Base-by-base conservation (phyloP, 2,888 invertebrate genomes). In the Physocephala rufipes region DNA sequence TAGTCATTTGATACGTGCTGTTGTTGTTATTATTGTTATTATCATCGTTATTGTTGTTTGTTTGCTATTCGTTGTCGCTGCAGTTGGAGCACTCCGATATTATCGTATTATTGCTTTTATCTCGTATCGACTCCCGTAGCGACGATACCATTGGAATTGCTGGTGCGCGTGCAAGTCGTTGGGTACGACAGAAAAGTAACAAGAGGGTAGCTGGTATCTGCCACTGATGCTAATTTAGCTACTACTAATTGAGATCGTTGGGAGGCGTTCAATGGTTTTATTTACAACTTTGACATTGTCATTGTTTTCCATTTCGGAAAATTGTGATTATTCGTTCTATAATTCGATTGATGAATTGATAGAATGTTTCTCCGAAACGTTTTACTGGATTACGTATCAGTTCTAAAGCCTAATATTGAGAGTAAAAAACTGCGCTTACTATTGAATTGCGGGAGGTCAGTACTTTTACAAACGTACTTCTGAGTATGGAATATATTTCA, bases 231-330 rank as follows among this genome's bases (percentile, higher is more conserved):
- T 24, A 26, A 15, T 26, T 16, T 15, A 13, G 26, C 9, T 12
- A 7, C 26, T 28, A 26, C 26, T 58, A 58, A 58, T 58, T 49
- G 51, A 59, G 67, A 67, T 68, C 65, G 70, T 67, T 70, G 65
- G 70, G 64, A 67, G 64, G 72, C 71, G 71, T 70, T 64, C 63
- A 71, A 70, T 73, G 72, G 43, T 66, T 71, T 55, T 67, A 68
- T 55, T 71, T 62, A 63, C 64, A 70, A 62, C 70, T 73, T 70
- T 68, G 58, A 69, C 58, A 72, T 70, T 69, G 67, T 53, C 19
- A 19, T 55, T 53, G 55, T 59, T 49, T 70, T 43, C 12, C 26
- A 24, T 21, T 24, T 58, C 24, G 21, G 9, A 58, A n/a, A n/a
- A n/a, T n/a, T 58, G 28, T 49, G 5, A 9, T 4, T 7, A 21